Percentiles rank a stretch among this genome's conserved stretches.
Conservation (phyloP, 2,888 invertebrate species). For the Gari tellinella region DNA sequence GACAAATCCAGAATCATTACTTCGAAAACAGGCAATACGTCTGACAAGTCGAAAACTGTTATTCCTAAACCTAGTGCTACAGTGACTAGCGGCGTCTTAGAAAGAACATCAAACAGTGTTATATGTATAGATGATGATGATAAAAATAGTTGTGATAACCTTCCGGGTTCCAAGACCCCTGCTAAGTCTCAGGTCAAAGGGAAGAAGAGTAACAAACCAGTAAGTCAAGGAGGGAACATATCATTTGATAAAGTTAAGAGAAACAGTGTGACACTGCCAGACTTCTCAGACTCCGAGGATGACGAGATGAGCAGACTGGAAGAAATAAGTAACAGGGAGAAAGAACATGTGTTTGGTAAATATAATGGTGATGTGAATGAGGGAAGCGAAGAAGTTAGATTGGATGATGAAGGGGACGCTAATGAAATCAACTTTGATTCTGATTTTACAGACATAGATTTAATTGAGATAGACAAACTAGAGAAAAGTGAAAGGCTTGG, state of each 20-base stretch:
- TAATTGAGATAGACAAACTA: neutral
- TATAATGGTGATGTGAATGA: neutral
- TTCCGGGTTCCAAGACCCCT: conserved; percentile 44
- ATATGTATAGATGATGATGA: neutral
- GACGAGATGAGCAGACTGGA: conserved; percentile 23
- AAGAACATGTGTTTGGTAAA: too few species aligned
- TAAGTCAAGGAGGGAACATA: conserved; percentile 41
- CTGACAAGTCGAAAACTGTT: neutral
- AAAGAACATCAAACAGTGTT: neutral
- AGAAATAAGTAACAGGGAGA: too few species aligned
- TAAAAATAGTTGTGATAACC: neutral
- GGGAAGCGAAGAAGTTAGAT: neutral
- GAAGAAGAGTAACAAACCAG: conserved; percentile 28
- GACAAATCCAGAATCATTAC: too few species aligned
- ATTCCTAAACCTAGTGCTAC: conserved; percentile 18
- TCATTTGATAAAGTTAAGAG: conserved; percentile 27
- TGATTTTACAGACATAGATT: neutral
- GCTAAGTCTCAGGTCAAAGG: conserved; percentile 9
- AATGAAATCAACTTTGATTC: neutral
- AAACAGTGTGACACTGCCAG: conserved; percentile 19
- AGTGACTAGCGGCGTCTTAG: conserved; percentile 14
- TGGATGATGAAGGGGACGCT: neutral
- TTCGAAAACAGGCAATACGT: neutral
- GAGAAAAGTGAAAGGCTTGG: neutral
- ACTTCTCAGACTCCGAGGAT: conserved; percentile 58